phyloP scores from a whole-genome alignment of 2,888 invertebrate genomes.

The Melitaea athalia region DNA sequence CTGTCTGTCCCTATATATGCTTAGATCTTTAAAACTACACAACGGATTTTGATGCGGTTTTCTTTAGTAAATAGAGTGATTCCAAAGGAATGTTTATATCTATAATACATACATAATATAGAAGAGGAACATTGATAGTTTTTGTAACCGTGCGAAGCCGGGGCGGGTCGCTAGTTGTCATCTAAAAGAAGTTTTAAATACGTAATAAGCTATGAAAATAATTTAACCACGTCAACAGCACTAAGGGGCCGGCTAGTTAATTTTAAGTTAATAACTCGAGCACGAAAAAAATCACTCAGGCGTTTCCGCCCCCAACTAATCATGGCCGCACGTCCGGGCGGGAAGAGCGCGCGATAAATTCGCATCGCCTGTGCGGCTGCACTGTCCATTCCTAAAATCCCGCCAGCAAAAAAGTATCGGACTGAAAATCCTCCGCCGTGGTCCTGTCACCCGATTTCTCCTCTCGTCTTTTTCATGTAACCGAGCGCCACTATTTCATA shows the following conservation, averaged over 20 bases:
- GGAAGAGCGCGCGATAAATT: slow-evolving; percentile 70
- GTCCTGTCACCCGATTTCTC: slow-evolving; percentile 80
- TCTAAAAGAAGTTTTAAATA: slow-evolving; percentile 13
- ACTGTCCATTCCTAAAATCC: slow-evolving; percentile 70
- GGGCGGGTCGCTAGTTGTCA: too few relatives aligned
- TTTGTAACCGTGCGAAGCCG: too few relatives aligned
- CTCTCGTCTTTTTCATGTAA: slow-evolving; percentile 82
- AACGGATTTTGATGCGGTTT: too few relatives aligned
- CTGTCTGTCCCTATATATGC: too few relatives aligned
- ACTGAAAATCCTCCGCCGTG: slow-evolving; percentile 75
- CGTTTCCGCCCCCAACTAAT: slow-evolving; percentile 65
- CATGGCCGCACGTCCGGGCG: slow-evolving; percentile 62
- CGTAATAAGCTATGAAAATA: slow-evolving; percentile 14
- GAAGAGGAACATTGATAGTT: too few relatives aligned
- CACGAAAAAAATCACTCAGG: slow-evolving; percentile 56
- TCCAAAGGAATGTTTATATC: too few relatives aligned
- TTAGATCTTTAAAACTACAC: too few relatives aligned
- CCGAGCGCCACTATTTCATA: slow-evolving; percentile 81
- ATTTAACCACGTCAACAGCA: slow-evolving; percentile 23
- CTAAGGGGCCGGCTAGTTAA: slow-evolving; percentile 38
- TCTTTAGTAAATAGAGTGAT: too few relatives aligned
- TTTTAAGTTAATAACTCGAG: slow-evolving; percentile 41
- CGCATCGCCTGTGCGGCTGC: slow-evolving; percentile 65
- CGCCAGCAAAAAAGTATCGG: slow-evolving; percentile 74
- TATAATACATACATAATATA: too few relatives aligned